Evolutionary conservation across 2,113 vertebrate species (phyloP).

Genomic region (Craseonycteris thonglongyai): DNA sequence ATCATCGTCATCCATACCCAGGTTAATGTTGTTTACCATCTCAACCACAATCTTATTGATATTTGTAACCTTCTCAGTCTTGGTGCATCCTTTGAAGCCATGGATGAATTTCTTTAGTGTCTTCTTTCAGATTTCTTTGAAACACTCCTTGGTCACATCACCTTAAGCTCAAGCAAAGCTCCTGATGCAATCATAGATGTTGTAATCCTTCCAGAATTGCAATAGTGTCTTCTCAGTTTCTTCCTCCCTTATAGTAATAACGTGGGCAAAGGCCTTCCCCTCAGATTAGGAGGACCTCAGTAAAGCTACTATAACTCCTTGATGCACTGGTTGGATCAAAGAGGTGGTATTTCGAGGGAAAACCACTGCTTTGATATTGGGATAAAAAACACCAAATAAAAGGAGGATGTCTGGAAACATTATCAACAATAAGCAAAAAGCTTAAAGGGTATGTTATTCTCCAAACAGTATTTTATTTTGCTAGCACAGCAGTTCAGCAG

Average conservation of each 20-base stretch:
- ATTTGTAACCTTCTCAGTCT: background rate
- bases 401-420: background rate
- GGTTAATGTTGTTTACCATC: background rate
- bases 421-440: background rate
- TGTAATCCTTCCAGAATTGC: background rate
- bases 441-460: background rate
- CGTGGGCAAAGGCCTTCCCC: background rate
- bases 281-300: background rate
- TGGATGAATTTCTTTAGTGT: background rate
- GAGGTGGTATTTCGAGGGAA: background rate
- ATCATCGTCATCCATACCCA: background rate
- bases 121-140: background rate
- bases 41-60: background rate
- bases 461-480: background rate
- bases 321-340: background rate
- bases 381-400: background rate
- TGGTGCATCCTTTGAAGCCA: background rate
- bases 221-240: too few relatives aligned
- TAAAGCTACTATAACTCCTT: background rate
- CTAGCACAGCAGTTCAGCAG: background rate
- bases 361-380: background rate
- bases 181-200: background rate
- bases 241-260: background rate
- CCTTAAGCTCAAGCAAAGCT: background rate
- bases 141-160: background rate